Base-by-base conservation (phyloP, 2,113 vertebrate species). In the Oncorhynchus nerka region DNA sequence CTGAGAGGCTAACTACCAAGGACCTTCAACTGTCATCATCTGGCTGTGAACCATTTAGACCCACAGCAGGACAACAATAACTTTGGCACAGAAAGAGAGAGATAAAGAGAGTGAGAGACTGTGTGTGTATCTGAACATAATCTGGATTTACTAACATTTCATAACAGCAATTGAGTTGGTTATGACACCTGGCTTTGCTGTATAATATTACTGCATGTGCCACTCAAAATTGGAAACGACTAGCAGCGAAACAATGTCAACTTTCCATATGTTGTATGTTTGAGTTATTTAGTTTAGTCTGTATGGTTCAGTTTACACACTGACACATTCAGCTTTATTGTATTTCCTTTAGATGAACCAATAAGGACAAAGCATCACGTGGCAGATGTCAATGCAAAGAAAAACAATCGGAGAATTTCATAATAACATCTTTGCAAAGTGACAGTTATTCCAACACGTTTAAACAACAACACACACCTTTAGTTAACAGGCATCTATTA, bases 241-340 rank as follows among this genome's bases (percentile, higher is more conserved):
- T 15, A 34, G 9, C 77, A 85, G 59, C 55, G 48, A 75, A 85
- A 76, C 3, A 26, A 78, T 28, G 13, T 28, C 26, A 3, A 16
- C 28, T 67, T 28, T 65, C 62, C 62, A 28, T 69, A 20, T 69
- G 68, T 22, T 69, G 28, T 34, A n/a, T 68, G 32, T 45, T 32
- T 48, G 28, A 34, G 73, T 73, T 91, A 89, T 90, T 91, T 90
- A 90, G 87, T 45, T 45, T 3, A 45, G 39, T 90, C 88, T 91
- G 86, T 72, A 1, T 32, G 76, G 83, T 86, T 89, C 79, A 68
- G 76, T 88, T 90, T 86, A 90, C 85, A 89, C 88, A 70, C 87
- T 86, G 90, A 89, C 88, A 89, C 88, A 89, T 91, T 87, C 83
- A 86, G 86, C 86, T 84, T 88, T 67, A 32, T 28, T 76, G 79